These are phyloP conservation scores for Drosophila bocqueti DNA, from an alignment of 1,140 invertebrate genomes.

Conservation along the genomic window DNA sequence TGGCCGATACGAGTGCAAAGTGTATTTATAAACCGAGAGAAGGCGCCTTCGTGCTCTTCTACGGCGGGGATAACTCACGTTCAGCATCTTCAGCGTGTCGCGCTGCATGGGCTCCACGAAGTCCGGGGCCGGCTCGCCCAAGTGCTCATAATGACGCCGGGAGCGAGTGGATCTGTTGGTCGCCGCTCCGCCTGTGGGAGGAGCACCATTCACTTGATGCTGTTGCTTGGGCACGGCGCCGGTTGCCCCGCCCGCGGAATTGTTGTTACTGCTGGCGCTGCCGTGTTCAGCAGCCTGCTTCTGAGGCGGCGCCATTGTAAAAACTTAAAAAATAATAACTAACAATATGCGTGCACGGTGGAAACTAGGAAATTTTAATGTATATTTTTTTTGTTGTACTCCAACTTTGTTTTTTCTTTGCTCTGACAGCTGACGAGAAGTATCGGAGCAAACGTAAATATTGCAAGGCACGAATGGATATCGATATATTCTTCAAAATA, in stretches of 20 bases:
- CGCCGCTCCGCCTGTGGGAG: conserved; percentile 23
- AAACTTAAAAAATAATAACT: conserved; percentile 13
- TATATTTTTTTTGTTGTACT: conserved; percentile 11
- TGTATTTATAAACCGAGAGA: conserved; percentile 73
- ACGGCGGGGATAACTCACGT: conserved; percentile 62
- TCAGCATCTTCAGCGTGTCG: conserved; percentile 63
- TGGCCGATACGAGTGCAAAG: conserved; percentile 58
- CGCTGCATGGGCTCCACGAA: conserved; percentile 61
- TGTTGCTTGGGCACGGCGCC: conserved; percentile 58
- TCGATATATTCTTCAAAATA: background rate
- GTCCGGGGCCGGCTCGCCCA: conserved; percentile 63
- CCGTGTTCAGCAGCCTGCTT: conserved; percentile 50
- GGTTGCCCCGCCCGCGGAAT: conserved; percentile 39
- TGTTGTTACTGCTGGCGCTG: conserved; percentile 34
- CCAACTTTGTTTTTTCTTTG: conserved; percentile 20
- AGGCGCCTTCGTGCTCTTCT: conserved; percentile 10
- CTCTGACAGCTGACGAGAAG: conserved; percentile 30
- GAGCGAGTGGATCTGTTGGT: conserved; percentile 35
- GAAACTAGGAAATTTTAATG: conserved; percentile 1
- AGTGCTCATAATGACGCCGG: conserved; percentile 56
- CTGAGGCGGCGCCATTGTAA: conserved; percentile 61
- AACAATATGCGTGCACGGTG: conserved; percentile 12
- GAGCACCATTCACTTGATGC: conserved; percentile 20
- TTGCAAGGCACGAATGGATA: background rate
- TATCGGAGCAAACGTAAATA: conserved; percentile 7